Evolutionary conservation across 2,888 invertebrate genomes (phyloP), one percentile per base, ranked within the genome.

Genomic region (Lucinisca nassula): DNA sequence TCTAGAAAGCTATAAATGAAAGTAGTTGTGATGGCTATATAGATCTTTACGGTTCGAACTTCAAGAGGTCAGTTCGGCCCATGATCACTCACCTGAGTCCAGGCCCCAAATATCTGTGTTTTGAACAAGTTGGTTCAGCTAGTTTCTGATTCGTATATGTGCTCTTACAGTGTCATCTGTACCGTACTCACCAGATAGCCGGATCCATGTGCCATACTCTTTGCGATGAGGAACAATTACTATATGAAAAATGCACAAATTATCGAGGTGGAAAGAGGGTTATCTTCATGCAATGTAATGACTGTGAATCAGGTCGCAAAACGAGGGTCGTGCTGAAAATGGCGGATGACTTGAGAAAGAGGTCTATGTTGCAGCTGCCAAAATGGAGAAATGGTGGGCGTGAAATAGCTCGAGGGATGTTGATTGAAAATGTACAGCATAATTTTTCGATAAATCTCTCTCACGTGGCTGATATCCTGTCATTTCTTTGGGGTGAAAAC

Each of bases 201-300:
- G 98, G 98, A 49, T 97, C 97, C 86, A 95, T 98, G n/a, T 98
- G 98, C 94, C 96, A 96, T 27, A 97, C 97, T 0, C 94, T 98
- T 24, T 98, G 98, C 94, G 95, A 96, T 24, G 96, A 97, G 37
- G 96, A 97, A 82, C 97, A 97, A 55, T 97, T 95, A 0, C 49
- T 97, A 79, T 97, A 97, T 17, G 94, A 97, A 14, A 97, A 97
- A 12, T 98, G 98, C 93, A 97, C 97, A 90, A 97, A 97, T 67
- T 97, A 97, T 91, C 97, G 97, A 91, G 96, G 97, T 49, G 97
- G 97, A 30, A 97, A 97, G 95, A 97, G 81, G 24, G 94, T 95
- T 24, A 40, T 94, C 6, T 78, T 93, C 30, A 85, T 93, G 61
- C 80, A 88, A 10, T 94, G 94, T 82, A 55, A 84, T 8, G 84